Evolutionary conservation across 2,113 vertebrate genomes (phyloP).

Genomic region (Fukomys damarensis): DNA sequence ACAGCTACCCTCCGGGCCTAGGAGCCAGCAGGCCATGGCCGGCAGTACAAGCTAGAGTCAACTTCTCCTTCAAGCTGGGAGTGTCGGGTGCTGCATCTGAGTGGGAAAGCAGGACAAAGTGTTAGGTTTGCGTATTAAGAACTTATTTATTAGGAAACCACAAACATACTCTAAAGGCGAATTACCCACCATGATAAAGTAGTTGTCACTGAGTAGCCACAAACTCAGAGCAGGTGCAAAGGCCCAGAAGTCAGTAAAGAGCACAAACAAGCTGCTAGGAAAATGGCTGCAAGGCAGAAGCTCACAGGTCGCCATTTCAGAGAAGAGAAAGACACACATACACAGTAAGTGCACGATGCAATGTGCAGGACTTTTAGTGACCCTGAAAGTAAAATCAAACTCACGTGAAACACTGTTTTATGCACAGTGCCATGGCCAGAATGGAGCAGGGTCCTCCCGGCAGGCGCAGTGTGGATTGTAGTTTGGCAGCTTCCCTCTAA

Average conservation of each 20-base stretch:
- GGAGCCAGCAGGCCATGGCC: too few species aligned
- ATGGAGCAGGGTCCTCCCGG: background rate
- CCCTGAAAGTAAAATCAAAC: background rate
- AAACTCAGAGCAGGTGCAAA: background rate
- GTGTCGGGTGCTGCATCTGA: background rate
- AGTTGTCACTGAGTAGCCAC: background rate
- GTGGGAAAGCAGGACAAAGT: background rate
- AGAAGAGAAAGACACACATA: background rate
- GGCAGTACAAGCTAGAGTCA: too few species aligned
- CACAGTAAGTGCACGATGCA: constrained; percentile 8
- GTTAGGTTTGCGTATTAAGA: background rate
- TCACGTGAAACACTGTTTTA: background rate
- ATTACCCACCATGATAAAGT: background rate
- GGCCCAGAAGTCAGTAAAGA: background rate
- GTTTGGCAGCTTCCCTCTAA: background rate
- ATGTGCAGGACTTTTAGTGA: background rate
- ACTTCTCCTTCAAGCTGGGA: background rate
- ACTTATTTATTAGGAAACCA: background rate
- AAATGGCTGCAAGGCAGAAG: background rate
- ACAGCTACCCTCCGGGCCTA: too few species aligned
- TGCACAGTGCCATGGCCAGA: background rate
- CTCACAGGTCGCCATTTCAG: background rate
- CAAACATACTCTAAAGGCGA: background rate
- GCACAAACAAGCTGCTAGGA: background rate
- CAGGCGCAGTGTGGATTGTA: background rate